Conservation (phyloP, 2,888 invertebrate species). For the Microctonus hyperodae region DNA sequence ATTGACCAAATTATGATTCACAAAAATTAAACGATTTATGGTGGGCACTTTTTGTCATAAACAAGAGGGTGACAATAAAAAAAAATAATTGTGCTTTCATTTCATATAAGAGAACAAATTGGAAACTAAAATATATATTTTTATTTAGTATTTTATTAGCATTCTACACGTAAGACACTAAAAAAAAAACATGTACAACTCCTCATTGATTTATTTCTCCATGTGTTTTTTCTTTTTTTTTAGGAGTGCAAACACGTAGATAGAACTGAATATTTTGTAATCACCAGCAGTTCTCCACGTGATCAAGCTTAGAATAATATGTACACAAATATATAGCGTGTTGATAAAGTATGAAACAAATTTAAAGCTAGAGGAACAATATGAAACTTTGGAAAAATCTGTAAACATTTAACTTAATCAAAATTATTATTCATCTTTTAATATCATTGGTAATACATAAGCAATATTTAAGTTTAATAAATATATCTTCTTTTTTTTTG, state of each 20-base stretch:
- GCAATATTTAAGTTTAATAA: too few species aligned
- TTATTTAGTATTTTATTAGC: not conserved
- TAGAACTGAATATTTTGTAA: slow-evolving; percentile 25
- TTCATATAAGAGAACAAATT: too few species aligned
- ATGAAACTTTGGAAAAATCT: too few species aligned
- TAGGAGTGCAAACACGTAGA: not conserved
- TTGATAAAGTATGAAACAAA: too few species aligned
- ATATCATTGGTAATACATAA: too few species aligned
- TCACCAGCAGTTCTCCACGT: slow-evolving; percentile 20
- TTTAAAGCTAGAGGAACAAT: too few species aligned
- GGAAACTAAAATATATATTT: not conserved
- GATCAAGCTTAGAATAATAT: slow-evolving; percentile 7
- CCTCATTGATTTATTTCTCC: not conserved
- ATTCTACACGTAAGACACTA: too few species aligned
- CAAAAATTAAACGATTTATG: slow-evolving; percentile 16
- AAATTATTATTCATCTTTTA: too few species aligned
- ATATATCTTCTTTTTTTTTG: too few species aligned
- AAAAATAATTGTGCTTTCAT: not conserved
- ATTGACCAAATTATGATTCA: slow-evolving; percentile 18
- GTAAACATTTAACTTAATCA: too few species aligned
- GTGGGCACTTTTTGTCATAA: not conserved
- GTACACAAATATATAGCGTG: not conserved
- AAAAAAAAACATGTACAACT: too few species aligned
- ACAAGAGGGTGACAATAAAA: not conserved
- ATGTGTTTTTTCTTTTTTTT: slow-evolving; percentile 4